phyloP scores from a whole-genome alignment of 2,797 vertebrate species.

The Chromis chromis region DNA sequence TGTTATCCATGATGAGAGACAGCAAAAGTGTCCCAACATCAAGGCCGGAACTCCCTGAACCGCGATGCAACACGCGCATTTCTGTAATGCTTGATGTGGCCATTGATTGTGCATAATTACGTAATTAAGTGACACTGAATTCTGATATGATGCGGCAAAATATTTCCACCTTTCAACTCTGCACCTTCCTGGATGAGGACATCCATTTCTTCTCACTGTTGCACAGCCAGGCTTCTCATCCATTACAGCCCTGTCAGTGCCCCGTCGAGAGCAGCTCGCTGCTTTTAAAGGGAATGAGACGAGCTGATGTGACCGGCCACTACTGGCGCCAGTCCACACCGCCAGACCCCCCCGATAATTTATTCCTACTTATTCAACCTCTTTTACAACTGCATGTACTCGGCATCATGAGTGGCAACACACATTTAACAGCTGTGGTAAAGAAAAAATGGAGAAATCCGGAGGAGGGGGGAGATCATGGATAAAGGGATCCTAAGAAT shows the following conservation, averaged over 20 bases:
- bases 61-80: not conserved
- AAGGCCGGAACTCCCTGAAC: constrained; percentile 26
- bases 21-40: constrained; percentile 36
- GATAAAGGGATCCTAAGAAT: not conserved
- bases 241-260: constrained; percentile 29
- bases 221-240: constrained; percentile 35
- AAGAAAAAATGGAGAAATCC: not conserved
- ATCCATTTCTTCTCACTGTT: constrained; percentile 38
- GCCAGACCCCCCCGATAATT: constrained; percentile 20
- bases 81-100: constrained; percentile 11
- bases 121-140: constrained; percentile 34
- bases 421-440: not conserved
- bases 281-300: constrained; percentile 39
- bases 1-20: constrained; percentile 51
- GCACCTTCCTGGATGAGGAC: constrained; percentile 28
- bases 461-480: not conserved
- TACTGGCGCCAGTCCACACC: constrained; percentile 27
- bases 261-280: constrained; percentile 1
- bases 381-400: constrained; percentile 14
- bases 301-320: constrained; percentile 35
- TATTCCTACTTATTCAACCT: constrained; percentile 27
- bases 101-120: constrained; percentile 39
- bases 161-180: constrained; percentile 48
- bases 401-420: not conserved
- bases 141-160: constrained; percentile 28